Percentiles rank a stretch among this genome's conserved stretches.
Conservation (phyloP, 2,113 vertebrate genomes). For the Callopanchax toddi region DNA sequence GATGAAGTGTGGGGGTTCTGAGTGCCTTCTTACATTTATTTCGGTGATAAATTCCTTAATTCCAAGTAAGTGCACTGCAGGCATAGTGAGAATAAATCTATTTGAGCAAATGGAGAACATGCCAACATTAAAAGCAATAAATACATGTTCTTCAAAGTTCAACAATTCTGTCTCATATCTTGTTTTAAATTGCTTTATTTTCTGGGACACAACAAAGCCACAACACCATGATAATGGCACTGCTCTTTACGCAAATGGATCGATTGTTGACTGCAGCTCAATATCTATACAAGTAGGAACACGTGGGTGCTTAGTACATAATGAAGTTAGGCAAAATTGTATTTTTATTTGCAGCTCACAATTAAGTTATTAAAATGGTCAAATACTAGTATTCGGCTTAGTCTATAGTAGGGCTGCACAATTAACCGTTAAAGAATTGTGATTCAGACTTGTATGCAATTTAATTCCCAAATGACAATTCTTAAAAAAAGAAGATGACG, state of each 20-base stretch:
- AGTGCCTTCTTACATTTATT: not conserved
- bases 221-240: not conserved
- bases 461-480: too few relatives aligned
- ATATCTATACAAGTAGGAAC: not conserved
- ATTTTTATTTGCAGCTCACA: not conserved
- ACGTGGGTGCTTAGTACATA: not conserved
- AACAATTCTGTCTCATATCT: not conserved
- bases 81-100: not conserved
- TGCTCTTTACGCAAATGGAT: not conserved
- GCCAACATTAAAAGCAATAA: not conserved
- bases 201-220: not conserved
- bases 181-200: not conserved
- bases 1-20: not conserved
- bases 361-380: not conserved
- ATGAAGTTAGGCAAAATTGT: not conserved
- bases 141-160: not conserved
- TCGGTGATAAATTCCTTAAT: not conserved
- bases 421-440: too few relatives aligned
- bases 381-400: not conserved
- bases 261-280: not conserved
- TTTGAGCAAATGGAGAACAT: not conserved
- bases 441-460: too few relatives aligned
- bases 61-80: conserved; percentile 2
- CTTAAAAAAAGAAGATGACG: too few relatives aligned
- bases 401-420: too few relatives aligned